A percentile compares a stretch with the other conserved stretches of the same genome.
phyloP scores from a whole-genome alignment of 2,113 vertebrate genomes.

The Euleptes europaea region DNA sequence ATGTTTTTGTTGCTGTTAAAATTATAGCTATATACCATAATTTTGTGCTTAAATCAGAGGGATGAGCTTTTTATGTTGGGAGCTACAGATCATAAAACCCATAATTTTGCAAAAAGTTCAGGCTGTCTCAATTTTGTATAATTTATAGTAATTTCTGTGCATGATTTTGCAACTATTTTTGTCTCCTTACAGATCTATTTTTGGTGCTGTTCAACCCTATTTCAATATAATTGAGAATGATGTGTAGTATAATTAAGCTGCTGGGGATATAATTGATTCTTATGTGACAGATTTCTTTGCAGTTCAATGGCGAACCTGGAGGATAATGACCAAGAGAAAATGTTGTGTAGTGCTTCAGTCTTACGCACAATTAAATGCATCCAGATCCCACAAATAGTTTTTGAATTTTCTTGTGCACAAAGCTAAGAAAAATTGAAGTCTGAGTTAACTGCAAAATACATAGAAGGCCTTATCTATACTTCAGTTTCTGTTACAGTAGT shows the following conservation, averaged over 20 bases:
- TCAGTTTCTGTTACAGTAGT: not conserved
- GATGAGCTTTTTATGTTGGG: not conserved
- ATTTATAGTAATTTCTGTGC: not conserved
- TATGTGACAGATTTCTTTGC: not conserved
- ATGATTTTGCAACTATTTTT: not conserved
- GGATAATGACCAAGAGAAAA: not conserved
- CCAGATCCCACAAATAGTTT: not conserved
- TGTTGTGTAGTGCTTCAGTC: not conserved
- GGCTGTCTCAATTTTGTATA: not conserved
- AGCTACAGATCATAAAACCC: not conserved
- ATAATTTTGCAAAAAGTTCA: not conserved
- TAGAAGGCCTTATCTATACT: not conserved
- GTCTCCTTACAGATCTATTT: not conserved
- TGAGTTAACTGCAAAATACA: not conserved
- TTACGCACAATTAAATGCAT: not conserved
- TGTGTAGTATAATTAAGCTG: not conserved
- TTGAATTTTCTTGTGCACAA: not conserved
- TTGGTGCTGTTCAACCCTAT: not conserved
- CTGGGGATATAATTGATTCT: not conserved
- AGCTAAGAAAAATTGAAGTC: not conserved
- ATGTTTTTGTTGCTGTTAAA: not conserved
- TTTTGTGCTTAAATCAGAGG: not conserved
- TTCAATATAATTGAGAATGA: not conserved
- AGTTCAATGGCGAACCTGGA: not conserved
- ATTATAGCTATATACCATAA: not conserved